Conservation (phyloP, 2,113 vertebrate genomes). For the Synodontis membranacea region DNA sequence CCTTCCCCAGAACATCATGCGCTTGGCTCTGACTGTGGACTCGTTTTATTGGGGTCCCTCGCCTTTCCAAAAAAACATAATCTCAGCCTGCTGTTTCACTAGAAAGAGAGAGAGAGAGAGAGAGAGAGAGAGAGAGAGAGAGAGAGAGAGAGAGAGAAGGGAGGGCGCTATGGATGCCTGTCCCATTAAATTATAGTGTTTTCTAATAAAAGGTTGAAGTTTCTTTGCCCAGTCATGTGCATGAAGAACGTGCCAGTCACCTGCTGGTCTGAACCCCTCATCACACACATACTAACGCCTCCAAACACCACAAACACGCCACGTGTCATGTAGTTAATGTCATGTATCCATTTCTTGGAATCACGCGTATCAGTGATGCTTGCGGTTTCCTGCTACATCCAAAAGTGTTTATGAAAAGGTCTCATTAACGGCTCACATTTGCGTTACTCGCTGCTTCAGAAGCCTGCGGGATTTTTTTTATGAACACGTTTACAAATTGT, state of each 20-base stretch:
- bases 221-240: slow-evolving; percentile 79
- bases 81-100: neutral
- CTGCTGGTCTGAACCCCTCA: slow-evolving; percentile 75
- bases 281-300: slow-evolving; percentile 43
- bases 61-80: slow-evolving; percentile 9
- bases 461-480: too few relatives aligned
- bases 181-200: slow-evolving; percentile 85
- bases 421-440: neutral
- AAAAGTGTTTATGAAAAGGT: neutral
- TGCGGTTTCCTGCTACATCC: neutral
- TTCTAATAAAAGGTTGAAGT: slow-evolving; percentile 85
- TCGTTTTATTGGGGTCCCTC: neutral
- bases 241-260: slow-evolving; percentile 76
- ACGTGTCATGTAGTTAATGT: neutral
- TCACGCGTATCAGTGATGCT: neutral
- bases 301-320: neutral
- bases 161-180: slow-evolving; percentile 69
- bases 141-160: neutral
- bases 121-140: neutral
- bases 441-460: too few relatives aligned
- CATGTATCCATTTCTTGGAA: neutral
- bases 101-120: slow-evolving; percentile 49
- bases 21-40: slow-evolving; percentile 61
- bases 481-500: neutral
- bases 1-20: slow-evolving; percentile 61